Base-by-base conservation (phyloP, 2,888 invertebrate species). In the Salticus scenicus region DNA sequence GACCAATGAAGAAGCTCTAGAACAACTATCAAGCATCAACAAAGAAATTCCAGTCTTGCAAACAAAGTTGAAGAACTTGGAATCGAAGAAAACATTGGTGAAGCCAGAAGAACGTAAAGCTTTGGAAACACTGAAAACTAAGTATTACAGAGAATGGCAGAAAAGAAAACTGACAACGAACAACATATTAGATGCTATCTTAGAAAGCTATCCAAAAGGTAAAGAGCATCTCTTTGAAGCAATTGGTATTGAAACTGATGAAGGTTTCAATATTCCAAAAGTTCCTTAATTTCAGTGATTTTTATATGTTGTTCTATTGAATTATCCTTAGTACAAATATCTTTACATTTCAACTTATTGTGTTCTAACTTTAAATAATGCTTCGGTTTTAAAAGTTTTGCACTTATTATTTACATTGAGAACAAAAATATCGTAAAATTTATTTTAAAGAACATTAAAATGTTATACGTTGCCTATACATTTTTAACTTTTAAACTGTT, bases 181-280 rank as follows among this genome's bases (percentile, higher is more conserved):
- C 87, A 95, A 96, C 75, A 95, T 97, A 89, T 89, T 96, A 27
- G 94, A 96, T 89, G 94, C 95, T 2, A 94, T 97, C 71, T 90
- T 97, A 89, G 97, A 97, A 91, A 94, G 94, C 31, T 97, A 95
- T 91, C 96, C 96, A 0, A 96, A 96, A 90, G 93, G 94, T 2
- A 97, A 96, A 91, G 94, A 95, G 90, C 93, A 93, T 28, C 92
- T 97, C 20, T 92, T 95, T 88, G 95, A 96, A 89, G 96, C 97
- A 89, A 93, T 96, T 73, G 96, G 96, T 27, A 93, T 97, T 86
- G 96, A 97, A 91, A 94, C 94, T 0, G 96, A 96, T 91, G 87
- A 87, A 79, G 85, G 87, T 42, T 57, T 17, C 24, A 24, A 24
- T 12, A 57, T 57, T n/a, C 24, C 24, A 24, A 57, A 57, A 12